Base-by-base conservation (phyloP, 2,113 vertebrate genomes). In the Hippoglossus stenolepis region DNA sequence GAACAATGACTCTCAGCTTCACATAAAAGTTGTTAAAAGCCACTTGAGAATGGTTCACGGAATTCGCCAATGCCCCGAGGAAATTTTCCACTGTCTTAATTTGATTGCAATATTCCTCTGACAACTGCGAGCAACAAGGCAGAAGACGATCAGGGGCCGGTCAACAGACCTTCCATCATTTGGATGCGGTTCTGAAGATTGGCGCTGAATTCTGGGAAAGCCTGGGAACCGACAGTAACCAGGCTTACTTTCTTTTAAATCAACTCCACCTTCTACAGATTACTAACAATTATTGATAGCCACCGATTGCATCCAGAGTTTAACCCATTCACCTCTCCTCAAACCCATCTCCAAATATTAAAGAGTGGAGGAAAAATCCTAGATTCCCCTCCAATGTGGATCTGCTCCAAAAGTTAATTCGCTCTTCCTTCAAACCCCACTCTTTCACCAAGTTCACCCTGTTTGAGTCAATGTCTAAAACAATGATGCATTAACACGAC, bases 71-170 rank as follows among this genome's bases (percentile, higher is more conserved):
- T 53, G 31, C 4, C 79, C 74, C 0, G 9, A 70, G 77, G 71
- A 64, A 4, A 73, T 73, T 75, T 85, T 83, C 71, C 65, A 45
- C 4, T 47, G 73, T 67, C 65, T 49, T 49, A 15, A 68, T 70
- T 70, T 38, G 65, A 79, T 74, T 56, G 35, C 13, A 14, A 73
- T 63, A 73, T 70, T 66, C 73, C 40, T 23, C 47, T 18, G 12
- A 56, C 75, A 64, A 82, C 43, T 61, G 21, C 47, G 51, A 62
- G 54, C 47, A 61, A 69, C 57, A 56, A 62, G 5, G 14, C 59
- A 14, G 38, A 21, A 57, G 73, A 54, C 12, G 7, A 57, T 53
- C 11, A 9, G 69, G 14, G 5, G 62, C 1, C 24, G 1, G 49
- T 70, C 9, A 11, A 26, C 38, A 14, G 57, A 58, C 26, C 45